Conservation (phyloP, 1,140 invertebrate species). For the Papilio polytes region DNA sequence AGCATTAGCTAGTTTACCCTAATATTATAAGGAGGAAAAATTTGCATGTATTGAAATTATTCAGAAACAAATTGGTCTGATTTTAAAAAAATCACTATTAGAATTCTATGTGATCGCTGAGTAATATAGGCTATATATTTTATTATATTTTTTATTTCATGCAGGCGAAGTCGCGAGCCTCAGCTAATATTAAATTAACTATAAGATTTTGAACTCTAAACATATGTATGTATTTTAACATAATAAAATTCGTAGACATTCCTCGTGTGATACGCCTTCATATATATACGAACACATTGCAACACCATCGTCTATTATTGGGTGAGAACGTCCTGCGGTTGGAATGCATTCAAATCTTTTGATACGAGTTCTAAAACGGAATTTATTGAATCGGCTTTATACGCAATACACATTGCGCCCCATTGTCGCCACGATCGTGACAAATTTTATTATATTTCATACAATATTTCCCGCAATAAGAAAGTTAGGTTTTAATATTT, state of each 20-base stretch:
- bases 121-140: too few species aligned
- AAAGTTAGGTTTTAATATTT: conserved; percentile 36
- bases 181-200: too few species aligned
- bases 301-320: conserved; percentile 20
- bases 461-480: conserved; percentile 48
- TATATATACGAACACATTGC: background rate
- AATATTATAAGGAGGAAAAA: too few species aligned
- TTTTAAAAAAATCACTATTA: too few species aligned
- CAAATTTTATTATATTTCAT: conserved; percentile 69
- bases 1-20: too few species aligned
- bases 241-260: background rate
- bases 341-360: conserved; percentile 76
- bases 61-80: too few species aligned
- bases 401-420: conserved; percentile 58
- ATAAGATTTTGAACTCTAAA: too few species aligned
- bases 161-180: too few species aligned
- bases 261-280: conserved; percentile 29
- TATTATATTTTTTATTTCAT: too few species aligned
- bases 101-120: too few species aligned
- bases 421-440: conserved; percentile 67
- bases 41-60: too few species aligned
- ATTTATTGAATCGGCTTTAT: conserved; percentile 77
- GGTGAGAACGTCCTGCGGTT: conserved; percentile 56
- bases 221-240: background rate
- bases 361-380: conserved; percentile 63